Base-by-base conservation (phyloP, 2,888 invertebrate species). In the Tinea pellionella region DNA sequence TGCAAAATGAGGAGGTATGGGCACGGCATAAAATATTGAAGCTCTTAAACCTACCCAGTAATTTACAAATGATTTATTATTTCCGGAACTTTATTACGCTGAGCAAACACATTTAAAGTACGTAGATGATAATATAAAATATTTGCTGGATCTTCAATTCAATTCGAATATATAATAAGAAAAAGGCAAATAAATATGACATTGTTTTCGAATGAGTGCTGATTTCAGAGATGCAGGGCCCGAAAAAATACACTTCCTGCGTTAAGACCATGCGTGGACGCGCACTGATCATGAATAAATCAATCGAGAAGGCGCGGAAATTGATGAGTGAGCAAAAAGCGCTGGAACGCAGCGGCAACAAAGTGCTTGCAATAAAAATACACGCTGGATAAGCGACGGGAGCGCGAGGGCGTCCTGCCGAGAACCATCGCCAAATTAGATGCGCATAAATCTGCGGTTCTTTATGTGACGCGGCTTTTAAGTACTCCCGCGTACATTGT, bases 231-330 rank as follows among this genome's bases (percentile, higher is more conserved):
- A 69, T 73, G 73, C 70, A 69, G 66, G 66, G 66, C 65, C 74
- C 78, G 73, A 83, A 86, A 86, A 85, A 85, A 80, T 73, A 67
- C 73, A 82, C 80, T 86, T 86, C 86, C 85, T 85, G 82, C 81
- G 82, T 79, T 75, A 75, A 78, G 75, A 75, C 78, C 77, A 74
- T 42, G 60, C 24, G 60, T 8, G 37, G 56, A 47, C 29, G 57
- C 24, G 74, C 70, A 69, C 68, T 74, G 77, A 80, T 84, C 85
- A 86, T 87, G 86, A 86, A 87, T 86, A 87, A 87, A 86, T 84
- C 84, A 85, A 80, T 80, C 74, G 75, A 63, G 65, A 74, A 84
- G 82, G 85, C 86, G 86, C 80, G 86, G 86, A 86, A 85, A 86
- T 86, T 86, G 84, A 86, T 86, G 83, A 77, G 79, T 68, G 74